phyloP scores from a whole-genome alignment of 2,797 vertebrate species.

The Anableps anableps region DNA sequence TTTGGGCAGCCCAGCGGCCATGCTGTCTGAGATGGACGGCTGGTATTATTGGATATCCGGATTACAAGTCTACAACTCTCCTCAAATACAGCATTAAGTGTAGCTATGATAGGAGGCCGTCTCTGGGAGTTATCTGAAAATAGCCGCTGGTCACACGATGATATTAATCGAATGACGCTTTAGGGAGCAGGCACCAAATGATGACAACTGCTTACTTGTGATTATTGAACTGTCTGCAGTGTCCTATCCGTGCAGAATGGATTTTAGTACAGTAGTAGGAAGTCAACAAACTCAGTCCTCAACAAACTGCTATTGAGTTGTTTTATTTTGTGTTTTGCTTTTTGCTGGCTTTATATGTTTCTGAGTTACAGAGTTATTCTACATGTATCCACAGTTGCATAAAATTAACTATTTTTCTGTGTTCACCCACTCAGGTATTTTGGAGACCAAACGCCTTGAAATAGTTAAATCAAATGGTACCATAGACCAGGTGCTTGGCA shows the following conservation, averaged over 20 bases:
- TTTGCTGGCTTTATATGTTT: constrained; percentile 48
- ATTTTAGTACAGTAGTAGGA: constrained; percentile 69
- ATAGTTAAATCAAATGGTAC: constrained; percentile 83
- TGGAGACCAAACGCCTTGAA: constrained; percentile 94
- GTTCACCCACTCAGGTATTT: constrained; percentile 83
- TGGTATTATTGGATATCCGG: constrained; percentile 75
- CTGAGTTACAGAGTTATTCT: neutral
- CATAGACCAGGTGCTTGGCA: constrained; percentile 89
- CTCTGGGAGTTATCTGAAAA: constrained; percentile 77
- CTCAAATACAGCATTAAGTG: constrained; percentile 73
- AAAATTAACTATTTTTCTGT: neutral
- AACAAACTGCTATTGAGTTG: constrained; percentile 56
- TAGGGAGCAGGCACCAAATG: constrained; percentile 56
- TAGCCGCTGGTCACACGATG: constrained; percentile 73
- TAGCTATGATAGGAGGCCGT: constrained; percentile 73
- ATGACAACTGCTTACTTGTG: constrained; percentile 68
- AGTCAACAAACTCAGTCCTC: constrained; percentile 63
- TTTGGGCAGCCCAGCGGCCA: constrained; percentile 61
- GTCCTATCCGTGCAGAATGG: constrained; percentile 63
- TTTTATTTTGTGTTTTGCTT: constrained; percentile 34
- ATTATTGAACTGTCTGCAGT: constrained; percentile 61
- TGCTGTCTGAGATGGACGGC: constrained; percentile 63
- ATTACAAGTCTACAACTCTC: constrained; percentile 77
- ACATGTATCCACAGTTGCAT: neutral
- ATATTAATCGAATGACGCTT: constrained; percentile 78